Evolutionary conservation across 2,888 invertebrate genomes (phyloP).

Genomic region (Mesorhabditis spiculigera): DNA sequence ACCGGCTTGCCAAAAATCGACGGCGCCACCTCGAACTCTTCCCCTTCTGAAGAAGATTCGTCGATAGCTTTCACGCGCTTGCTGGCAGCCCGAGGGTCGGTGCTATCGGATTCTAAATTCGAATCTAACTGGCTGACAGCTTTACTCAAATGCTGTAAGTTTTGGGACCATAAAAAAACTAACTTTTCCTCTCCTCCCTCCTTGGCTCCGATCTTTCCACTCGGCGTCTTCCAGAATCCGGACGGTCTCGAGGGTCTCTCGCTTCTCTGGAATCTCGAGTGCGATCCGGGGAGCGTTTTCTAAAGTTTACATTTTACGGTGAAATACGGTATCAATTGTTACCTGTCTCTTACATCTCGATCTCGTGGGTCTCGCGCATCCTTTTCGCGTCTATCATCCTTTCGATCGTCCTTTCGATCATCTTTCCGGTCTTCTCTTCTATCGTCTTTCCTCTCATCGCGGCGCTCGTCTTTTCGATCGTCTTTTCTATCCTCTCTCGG

Average conservation of each 20-base stretch:
- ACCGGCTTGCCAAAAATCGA: conserved; percentile 4
- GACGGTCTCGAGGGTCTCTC: no score
- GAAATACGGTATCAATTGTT: neutral
- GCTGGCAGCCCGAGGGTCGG: no score
- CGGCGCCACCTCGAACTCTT: conserved; percentile 5
- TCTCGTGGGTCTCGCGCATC: neutral
- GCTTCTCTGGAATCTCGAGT: neutral
- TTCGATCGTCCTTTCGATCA: neutral
- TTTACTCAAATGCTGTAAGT: no score
- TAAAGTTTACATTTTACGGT: neutral
- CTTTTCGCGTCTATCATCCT: neutral
- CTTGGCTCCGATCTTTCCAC: no score
- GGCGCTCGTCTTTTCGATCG: neutral
- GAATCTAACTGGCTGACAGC: no score
- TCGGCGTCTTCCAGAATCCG: no score
- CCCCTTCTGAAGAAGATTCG: neutral
- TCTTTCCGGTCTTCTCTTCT: no score
- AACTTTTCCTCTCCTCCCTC: no score
- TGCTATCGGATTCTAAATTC: no score
- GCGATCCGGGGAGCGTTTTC: neutral
- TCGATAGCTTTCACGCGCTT: neutral
- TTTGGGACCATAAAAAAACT: no score
- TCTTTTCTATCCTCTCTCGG: neutral
- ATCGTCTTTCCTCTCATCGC: neutral
- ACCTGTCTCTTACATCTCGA: neutral